Evolutionary conservation across 2,888 invertebrate species (phyloP).

Genomic region (Xestia rhomboidea): DNA sequence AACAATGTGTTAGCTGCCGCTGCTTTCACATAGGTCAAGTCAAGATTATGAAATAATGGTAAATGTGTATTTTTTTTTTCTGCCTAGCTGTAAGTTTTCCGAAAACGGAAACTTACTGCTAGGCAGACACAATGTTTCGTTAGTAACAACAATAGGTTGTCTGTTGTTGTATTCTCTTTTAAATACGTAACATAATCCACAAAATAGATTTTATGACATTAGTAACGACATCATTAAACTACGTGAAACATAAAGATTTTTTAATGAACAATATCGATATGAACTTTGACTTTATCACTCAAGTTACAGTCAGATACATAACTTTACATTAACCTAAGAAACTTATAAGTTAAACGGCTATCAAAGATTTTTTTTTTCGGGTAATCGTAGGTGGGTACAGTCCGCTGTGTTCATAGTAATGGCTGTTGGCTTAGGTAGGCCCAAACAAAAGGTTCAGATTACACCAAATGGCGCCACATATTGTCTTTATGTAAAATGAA

Average conservation of each 20-base stretch:
- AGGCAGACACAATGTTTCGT: no score
- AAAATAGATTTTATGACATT: not conserved
- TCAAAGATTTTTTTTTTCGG: not conserved
- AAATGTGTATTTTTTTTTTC: not conserved
- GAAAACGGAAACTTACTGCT: no score
- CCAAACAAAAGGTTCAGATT: not conserved
- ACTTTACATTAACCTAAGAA: constrained; percentile 19
- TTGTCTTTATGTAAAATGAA: not conserved
- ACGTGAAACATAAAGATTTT: not conserved
- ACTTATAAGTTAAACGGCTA: not conserved
- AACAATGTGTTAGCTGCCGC: not conserved
- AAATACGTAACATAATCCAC: constrained; percentile 4
- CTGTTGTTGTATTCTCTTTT: not conserved
- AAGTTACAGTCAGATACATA: constrained; percentile 2
- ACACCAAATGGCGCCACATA: not conserved
- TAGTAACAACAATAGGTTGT: no score
- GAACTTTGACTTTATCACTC: constrained; percentile 1
- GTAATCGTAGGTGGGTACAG: not conserved
- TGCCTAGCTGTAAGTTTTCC: no score
- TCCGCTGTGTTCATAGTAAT: not conserved
- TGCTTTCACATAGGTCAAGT: not conserved
- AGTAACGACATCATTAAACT: not conserved
- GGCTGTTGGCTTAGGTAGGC: not conserved
- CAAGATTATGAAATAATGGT: not conserved
- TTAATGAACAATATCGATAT: not conserved